These are phyloP conservation scores for Numenius arquata DNA, from an alignment of 2,113 vertebrate species.

Conservation along the genomic window DNA sequence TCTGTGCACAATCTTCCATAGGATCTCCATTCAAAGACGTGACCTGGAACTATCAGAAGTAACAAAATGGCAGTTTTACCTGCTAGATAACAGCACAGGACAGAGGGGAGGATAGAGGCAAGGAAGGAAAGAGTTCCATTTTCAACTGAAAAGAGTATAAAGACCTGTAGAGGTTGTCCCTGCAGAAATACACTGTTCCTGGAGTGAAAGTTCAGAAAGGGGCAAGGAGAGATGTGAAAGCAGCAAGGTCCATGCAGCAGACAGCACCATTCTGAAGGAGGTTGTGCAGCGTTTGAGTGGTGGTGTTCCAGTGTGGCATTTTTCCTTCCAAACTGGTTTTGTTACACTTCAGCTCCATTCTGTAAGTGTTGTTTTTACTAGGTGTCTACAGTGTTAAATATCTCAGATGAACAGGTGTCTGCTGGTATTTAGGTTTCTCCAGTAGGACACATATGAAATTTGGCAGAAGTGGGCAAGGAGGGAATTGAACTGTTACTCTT, in stretches of 20 bases:
- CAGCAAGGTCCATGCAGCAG: background rate
- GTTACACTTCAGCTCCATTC: background rate
- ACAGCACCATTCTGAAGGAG: background rate
- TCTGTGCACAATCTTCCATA: background rate
- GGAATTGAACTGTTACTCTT: background rate
- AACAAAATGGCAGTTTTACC: background rate
- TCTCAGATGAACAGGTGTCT: background rate
- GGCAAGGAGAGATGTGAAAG: background rate
- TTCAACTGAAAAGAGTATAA: background rate
- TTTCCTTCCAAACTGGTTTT: background rate
- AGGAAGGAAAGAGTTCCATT: background rate
- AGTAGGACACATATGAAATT: background rate
- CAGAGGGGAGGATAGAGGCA: background rate
- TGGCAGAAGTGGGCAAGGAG: background rate
- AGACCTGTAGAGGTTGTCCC: background rate
- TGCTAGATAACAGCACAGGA: background rate
- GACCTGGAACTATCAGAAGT: background rate
- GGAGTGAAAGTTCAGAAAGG: background rate
- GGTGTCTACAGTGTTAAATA: background rate
- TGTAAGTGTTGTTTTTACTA: background rate
- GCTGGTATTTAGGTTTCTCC: background rate
- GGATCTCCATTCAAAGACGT: background rate
- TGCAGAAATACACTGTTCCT: background rate
- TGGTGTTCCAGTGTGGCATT: background rate
- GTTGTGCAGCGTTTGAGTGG: background rate